Percentiles rank a stretch among this genome's conserved stretches.
Conservation (phyloP, 2,113 vertebrate species). For the Galeopterus variegatus region DNA sequence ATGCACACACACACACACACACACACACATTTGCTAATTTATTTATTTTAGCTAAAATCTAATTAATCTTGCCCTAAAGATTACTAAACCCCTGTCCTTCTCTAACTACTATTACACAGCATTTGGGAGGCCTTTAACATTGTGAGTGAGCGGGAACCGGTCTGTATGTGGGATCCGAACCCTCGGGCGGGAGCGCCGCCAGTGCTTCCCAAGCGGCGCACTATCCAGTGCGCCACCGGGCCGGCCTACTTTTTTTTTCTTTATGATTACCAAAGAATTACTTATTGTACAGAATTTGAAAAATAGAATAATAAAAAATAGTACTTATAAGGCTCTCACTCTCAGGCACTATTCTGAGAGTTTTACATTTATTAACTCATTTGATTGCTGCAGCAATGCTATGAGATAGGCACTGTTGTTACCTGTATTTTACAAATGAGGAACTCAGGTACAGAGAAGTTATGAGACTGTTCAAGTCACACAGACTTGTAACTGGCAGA, state of each 20-base stretch:
- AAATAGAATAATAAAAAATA: neutral
- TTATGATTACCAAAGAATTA: slow-evolving; percentile 33
- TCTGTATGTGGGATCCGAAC: too few species aligned
- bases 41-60: neutral
- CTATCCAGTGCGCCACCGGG: too few species aligned
- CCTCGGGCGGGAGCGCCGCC: too few species aligned
- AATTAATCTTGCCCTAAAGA: neutral
- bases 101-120: neutral
- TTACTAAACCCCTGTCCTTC: neutral
- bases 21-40: neutral
- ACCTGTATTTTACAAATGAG: neutral
- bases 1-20: neutral
- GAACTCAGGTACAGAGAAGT: neutral
- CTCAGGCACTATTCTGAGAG: neutral
- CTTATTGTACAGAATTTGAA: neutral
- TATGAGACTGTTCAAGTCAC: neutral
- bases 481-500: neutral
- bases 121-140: neutral
- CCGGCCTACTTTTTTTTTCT: neutral
- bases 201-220: too few species aligned
- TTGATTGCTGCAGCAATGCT: neutral
- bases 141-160: too few species aligned
- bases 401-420: too few species aligned
- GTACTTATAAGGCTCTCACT: neutral
- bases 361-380: neutral